phyloP scores from a whole-genome alignment of 1,140 invertebrate genomes.

The Mycetomoellerius zeteki region DNA sequence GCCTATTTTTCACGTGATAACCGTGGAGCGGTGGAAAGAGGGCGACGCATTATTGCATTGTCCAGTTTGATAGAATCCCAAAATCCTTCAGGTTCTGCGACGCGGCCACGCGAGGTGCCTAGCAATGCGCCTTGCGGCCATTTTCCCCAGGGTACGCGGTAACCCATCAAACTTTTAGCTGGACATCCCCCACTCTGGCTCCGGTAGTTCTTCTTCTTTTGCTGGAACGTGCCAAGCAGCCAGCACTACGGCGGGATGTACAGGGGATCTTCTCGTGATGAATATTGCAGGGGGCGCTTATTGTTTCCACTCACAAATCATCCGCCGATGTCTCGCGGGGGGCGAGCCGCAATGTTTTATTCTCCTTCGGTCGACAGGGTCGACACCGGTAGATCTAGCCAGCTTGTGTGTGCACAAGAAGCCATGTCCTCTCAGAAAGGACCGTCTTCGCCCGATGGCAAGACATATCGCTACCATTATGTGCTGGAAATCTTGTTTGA shows the following conservation, averaged over 20 bases:
- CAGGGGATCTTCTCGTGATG: slow-evolving; percentile 80
- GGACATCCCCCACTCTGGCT: slow-evolving; percentile 71
- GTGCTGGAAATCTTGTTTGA: slow-evolving; percentile 55
- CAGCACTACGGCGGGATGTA: slow-evolving; percentile 25
- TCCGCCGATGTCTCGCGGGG: slow-evolving; percentile 85
- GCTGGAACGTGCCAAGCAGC: slow-evolving; percentile 77
- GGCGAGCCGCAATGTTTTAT: slow-evolving; percentile 83
- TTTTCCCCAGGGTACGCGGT: slow-evolving; percentile 82
- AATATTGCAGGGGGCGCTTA: slow-evolving; percentile 86
- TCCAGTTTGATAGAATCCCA: slow-evolving; percentile 87
- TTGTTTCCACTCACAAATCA: slow-evolving; percentile 87
- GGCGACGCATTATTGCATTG: slow-evolving; percentile 86
- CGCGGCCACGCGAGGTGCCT: slow-evolving; percentile 81
- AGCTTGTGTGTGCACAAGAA: background rate
- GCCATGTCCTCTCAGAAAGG: slow-evolving; percentile 12
- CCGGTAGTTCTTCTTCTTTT: slow-evolving; percentile 73
- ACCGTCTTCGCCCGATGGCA: slow-evolving; percentile 55
- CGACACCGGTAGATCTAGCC: slow-evolving; percentile 64
- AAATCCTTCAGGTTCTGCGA: slow-evolving; percentile 85
- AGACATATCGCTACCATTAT: slow-evolving; percentile 70
- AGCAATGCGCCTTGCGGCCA: slow-evolving; percentile 83
- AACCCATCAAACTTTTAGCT: slow-evolving; percentile 87
- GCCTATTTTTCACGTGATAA: slow-evolving; percentile 81
- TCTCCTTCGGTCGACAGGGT: slow-evolving; percentile 78
- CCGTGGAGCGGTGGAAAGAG: slow-evolving; percentile 66